These are phyloP conservation scores for Gnathochromis pfefferi DNA, from an alignment of 2,113 vertebrate genomes.

Conservation along the genomic window DNA sequence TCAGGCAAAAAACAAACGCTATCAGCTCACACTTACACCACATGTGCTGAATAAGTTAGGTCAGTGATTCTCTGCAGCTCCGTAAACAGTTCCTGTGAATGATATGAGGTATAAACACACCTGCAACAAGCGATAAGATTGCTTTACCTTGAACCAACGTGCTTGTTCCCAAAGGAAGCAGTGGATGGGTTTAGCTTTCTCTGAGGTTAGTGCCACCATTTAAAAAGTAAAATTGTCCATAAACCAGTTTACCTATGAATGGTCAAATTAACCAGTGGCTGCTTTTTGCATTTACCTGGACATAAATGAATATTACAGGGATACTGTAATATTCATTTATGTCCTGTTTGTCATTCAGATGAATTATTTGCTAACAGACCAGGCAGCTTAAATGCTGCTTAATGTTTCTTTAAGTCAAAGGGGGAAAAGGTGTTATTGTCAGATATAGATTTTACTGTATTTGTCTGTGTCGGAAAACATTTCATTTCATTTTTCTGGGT, in stretches of 20 bases:
- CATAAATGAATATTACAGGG: too few species aligned
- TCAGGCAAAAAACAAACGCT: background rate
- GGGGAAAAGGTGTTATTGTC: background rate
- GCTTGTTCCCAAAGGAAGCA: background rate
- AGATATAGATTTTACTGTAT: background rate
- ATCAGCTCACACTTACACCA: background rate
- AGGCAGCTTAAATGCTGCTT: background rate
- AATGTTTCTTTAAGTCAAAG: background rate
- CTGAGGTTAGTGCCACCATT: background rate
- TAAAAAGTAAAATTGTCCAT: background rate
- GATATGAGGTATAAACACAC: background rate
- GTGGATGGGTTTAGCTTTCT: background rate
- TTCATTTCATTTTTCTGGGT: rapidly evolving
- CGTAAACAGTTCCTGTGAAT: background rate
- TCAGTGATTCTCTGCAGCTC: background rate
- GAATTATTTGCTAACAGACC: background rate
- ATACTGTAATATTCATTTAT: background rate
- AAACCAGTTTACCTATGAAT: background rate
- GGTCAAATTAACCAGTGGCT: background rate
- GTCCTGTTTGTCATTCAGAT: background rate
- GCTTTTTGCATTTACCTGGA: background rate
- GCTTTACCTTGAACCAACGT: background rate
- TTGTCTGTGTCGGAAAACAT: background rate
- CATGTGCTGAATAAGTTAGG: background rate
- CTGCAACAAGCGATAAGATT: background rate